Percentiles rank a stretch among this genome's conserved stretches.
Evolutionary conservation across 1,140 invertebrate species (phyloP).

Genomic region (Archegozetes longisetosus): DNA sequence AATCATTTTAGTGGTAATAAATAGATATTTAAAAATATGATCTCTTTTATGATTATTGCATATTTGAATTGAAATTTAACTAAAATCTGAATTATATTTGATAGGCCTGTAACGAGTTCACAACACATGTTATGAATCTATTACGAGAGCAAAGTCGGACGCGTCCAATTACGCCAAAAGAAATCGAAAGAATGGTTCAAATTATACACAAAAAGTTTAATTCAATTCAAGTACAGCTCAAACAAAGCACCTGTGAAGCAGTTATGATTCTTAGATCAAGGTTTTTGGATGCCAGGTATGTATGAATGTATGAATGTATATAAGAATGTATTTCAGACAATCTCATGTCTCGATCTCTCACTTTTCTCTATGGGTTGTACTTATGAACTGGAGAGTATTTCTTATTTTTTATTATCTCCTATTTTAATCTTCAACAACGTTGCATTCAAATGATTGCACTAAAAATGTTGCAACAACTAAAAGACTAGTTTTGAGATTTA

Average conservation of each 20-base stretch:
- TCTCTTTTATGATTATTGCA: too few relatives aligned
- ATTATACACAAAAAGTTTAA: conserved; percentile 99
- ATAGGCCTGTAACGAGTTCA: conserved; percentile 98
- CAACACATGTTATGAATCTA: conserved; percentile 97
- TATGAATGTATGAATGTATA: neutral
- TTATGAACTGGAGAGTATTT: too few relatives aligned
- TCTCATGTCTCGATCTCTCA: neutral
- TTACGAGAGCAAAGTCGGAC: conserved; percentile 92
- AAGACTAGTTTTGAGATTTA: too few relatives aligned
- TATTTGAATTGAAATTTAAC: too few relatives aligned
- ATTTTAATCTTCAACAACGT: too few relatives aligned
- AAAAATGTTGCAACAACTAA: too few relatives aligned
- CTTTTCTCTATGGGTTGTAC: too few relatives aligned
- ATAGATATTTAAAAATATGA: too few relatives aligned
- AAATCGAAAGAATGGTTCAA: conserved; percentile 99
- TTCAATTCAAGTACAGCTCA: conserved; percentile 98
- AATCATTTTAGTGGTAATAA: too few relatives aligned
- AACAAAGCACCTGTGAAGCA: conserved; percentile 99
- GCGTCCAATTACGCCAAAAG: conserved; percentile 83
- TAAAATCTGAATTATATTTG: too few relatives aligned
- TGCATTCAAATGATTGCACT: too few relatives aligned
- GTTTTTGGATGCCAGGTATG: conserved; percentile 81
- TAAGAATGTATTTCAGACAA: neutral
- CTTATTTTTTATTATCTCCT: too few relatives aligned
- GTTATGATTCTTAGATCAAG: conserved; percentile 93